Base-by-base conservation (phyloP, 2,797 vertebrate genomes). In the Bovichtus variegatus region DNA sequence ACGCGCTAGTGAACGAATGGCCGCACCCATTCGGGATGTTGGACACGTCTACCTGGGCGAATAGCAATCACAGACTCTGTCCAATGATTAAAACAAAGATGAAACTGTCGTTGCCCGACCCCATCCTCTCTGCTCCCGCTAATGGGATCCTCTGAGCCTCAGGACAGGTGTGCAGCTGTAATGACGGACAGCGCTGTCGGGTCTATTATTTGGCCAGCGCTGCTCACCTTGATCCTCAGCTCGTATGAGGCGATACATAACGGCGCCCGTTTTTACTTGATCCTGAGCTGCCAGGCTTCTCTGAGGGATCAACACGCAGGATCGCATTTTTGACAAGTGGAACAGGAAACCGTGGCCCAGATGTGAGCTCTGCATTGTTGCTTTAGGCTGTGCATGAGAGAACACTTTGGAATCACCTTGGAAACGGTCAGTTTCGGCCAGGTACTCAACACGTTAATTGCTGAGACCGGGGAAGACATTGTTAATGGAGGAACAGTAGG, bases 31-130 rank as follows among this genome's bases (percentile, higher is more conserved):
- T 80, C 4, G 0, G 76, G 46, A 89, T 86, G 76, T 72, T 9
- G 23, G 75, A 77, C 87, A 87, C 71, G 73, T 89, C 50, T 71
- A 75, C 40, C 70, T 54, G 63, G 21, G 63, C 38, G 51, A 65
- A 85, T 84, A 84, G 84, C 84, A 88, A 87, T 87, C 83, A 59
- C 78, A 67, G 63, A 49, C 64, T 41, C 73, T 6, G 49, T 71
- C 62, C 55, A 23, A 76, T 83, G 88, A 91, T 87, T 89, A 88
- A 91, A 89, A 85, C 68, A 88, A 85, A 85, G 80, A 89, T 79
- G 83, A 82, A 79, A 36, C 82, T 27, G 79, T 77, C 77, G 85
- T 75, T 66, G 78, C 43, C 80, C 38, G 60, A 81, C 77, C 71
- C 75, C 43, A 38, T 63, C 74, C 64, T 76, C 60, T 69, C 36